These are phyloP conservation scores for Parnassius mnemosyne DNA, from an alignment of 2,888 invertebrate genomes.

Conservation along the genomic window DNA sequence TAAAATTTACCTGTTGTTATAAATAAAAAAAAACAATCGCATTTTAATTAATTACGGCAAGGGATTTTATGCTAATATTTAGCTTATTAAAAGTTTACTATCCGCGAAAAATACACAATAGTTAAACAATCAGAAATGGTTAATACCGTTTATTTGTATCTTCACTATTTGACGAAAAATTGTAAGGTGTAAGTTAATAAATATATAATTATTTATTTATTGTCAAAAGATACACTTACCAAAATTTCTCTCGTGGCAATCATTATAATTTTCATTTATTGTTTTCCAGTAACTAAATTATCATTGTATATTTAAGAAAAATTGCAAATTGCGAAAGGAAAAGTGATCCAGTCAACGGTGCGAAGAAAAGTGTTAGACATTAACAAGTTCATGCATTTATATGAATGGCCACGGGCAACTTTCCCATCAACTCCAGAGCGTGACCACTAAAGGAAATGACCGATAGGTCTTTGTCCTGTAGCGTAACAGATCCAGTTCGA, in stretches of 20 bases:
- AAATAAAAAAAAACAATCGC: no score
- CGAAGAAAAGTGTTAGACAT: constrained; percentile 66
- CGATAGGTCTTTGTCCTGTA: constrained; percentile 75
- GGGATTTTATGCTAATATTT: no score
- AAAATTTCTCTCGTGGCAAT: constrained; percentile 64
- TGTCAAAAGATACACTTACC: constrained; percentile 49
- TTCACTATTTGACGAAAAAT: no score
- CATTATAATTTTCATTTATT: constrained; percentile 31
- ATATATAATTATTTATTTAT: no score
- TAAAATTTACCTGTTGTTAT: background rate
- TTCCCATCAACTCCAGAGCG: constrained; percentile 64
- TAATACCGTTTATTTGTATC: no score
- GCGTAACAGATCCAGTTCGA: constrained; percentile 66
- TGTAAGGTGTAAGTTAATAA: no score
- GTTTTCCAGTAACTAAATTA: constrained; percentile 38
- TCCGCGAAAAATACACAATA: no score
- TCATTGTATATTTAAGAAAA: constrained; percentile 56
- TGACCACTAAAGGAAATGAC: constrained; percentile 63
- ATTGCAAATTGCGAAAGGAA: constrained; percentile 59
- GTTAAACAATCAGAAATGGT: no score
- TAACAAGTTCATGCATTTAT: constrained; percentile 78
- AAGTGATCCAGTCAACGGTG: constrained; percentile 60
- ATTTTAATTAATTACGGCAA: no score
- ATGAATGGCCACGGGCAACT: constrained; percentile 64
- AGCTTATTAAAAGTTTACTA: no score